Base-by-base conservation (phyloP, 2,888 invertebrate species). In the Agriopis marginaria region DNA sequence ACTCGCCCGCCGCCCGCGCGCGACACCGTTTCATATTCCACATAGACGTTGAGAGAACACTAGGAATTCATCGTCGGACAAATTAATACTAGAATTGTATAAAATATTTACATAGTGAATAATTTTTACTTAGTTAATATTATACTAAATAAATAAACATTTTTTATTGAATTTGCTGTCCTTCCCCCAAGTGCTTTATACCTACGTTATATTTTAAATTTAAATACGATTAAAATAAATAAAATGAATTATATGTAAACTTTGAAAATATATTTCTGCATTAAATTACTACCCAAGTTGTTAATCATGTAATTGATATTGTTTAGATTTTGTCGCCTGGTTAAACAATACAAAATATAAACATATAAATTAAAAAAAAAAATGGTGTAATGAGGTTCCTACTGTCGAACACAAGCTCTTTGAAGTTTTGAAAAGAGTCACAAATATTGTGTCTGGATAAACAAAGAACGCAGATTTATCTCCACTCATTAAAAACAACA, bases 171-270 rank as follows among this genome's bases (percentile, higher is more conserved):
- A 94, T 94, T 94, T 94, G 94, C 94, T 94, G 93, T 94, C 94
- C 94, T 94, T 94, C 92, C 94, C 94, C 94, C 90, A 94, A 94
- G 94, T 94, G 94, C 94, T 94, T 94, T 94, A 94, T 94, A 91
- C 90, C 90, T 92, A 94, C 92, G 93, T 94, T 93, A 93, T 75
- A 77, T 75, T 92, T 94, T 92, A 92, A 90, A 92, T 90, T 91
- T 87, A 92, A 93, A 92, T 92, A 93, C 93, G 90, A 91, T 90
- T 93, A 92, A 86, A 89, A 81, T 91, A 89, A 91, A 89, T 89
- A 89, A 91, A 90, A 88, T 89, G 88, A 89, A 92, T 90, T 90
- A 87, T 92, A 91, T 91, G 92, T 91, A 91, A 91, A 91, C 88
- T 91, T 91, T 90, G 84, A 91, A 87, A 87, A 87, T 89, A 89